phyloP scores from a whole-genome alignment of 2,113 vertebrate genomes.

The Heterocephalus glaber region DNA sequence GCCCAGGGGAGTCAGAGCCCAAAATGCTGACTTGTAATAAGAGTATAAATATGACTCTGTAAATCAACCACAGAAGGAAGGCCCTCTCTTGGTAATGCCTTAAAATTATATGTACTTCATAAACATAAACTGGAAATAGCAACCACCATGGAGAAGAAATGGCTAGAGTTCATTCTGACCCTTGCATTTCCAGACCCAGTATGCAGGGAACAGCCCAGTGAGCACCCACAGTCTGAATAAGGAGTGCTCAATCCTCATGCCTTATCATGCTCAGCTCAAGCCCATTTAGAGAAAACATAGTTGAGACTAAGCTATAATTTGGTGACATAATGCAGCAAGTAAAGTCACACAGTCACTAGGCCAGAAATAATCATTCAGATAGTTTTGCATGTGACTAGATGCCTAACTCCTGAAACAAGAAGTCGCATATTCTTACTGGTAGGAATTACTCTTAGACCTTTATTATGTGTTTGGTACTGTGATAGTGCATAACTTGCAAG shows the following conservation, averaged over 20 bases:
- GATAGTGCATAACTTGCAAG: background rate
- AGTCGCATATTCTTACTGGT: background rate
- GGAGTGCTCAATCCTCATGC: background rate
- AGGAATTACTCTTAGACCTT: background rate
- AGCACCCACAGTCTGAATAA: background rate
- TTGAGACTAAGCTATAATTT: slow-evolving; percentile 10
- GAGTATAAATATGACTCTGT: slow-evolving; percentile 50
- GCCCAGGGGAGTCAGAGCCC: slow-evolving; percentile 7
- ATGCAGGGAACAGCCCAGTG: background rate
- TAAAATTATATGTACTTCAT: slow-evolving; percentile 64
- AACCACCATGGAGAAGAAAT: slow-evolving; percentile 13
- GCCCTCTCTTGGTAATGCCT: slow-evolving; percentile 39
- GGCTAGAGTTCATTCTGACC: slow-evolving; percentile 18
- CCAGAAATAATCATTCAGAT: background rate
- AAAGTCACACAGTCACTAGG: background rate
- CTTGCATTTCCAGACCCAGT: background rate
- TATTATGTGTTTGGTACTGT: background rate
- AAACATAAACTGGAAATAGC: slow-evolving; percentile 71
- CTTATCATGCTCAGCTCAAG: background rate
- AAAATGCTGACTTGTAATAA: slow-evolving; percentile 64
- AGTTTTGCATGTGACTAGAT: background rate
- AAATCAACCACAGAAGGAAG: slow-evolving; percentile 69
- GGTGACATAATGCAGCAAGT: background rate
- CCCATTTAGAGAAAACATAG: background rate
- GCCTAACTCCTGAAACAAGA: background rate